Conservation (phyloP, 2,113 vertebrate species). For the Gasterosteus aculeatus region DNA sequence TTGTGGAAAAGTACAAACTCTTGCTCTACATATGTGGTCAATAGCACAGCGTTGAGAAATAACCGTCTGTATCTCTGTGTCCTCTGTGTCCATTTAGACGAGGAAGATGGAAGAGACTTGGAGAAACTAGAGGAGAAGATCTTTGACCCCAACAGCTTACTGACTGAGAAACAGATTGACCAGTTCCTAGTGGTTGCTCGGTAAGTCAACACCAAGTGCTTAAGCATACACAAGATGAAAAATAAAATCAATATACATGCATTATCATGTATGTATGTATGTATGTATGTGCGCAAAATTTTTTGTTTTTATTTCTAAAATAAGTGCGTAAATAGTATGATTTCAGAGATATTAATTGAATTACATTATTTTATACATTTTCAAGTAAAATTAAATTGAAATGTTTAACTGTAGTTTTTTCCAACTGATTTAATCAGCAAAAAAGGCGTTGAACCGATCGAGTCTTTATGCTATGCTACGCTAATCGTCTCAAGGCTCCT, state of each 20-base stretch:
- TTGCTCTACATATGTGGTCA: background rate
- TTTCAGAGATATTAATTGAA: too few relatives aligned
- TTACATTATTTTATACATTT: too few relatives aligned
- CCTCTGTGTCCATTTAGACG: slow-evolving; percentile 76
- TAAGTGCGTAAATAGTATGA: too few relatives aligned
- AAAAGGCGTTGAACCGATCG: too few relatives aligned
- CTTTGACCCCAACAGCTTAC: slow-evolving; percentile 90
- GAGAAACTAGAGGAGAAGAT: slow-evolving; percentile 94
- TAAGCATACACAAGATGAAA: background rate
- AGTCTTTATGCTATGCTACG: background rate
- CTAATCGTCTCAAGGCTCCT: too few relatives aligned
- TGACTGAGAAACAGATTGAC: slow-evolving; percentile 97
- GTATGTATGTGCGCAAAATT: too few relatives aligned
- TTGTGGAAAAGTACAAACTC: background rate
- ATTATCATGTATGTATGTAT: background rate
- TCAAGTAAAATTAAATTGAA: too few relatives aligned
- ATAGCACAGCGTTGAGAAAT: background rate
- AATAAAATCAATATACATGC: background rate
- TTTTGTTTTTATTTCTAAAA: too few relatives aligned
- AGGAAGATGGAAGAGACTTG: slow-evolving; percentile 91
- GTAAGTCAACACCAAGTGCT: slow-evolving; percentile 79
- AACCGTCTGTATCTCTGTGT: background rate
- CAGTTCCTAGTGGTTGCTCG: slow-evolving; percentile 98
- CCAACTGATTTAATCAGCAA: too few relatives aligned
- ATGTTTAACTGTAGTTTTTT: too few relatives aligned